A percentile compares a stretch with the other conserved stretches of the same genome.
Evolutionary conservation across 2,888 invertebrate species (phyloP).

Genomic region (Campaea margaritaria): DNA sequence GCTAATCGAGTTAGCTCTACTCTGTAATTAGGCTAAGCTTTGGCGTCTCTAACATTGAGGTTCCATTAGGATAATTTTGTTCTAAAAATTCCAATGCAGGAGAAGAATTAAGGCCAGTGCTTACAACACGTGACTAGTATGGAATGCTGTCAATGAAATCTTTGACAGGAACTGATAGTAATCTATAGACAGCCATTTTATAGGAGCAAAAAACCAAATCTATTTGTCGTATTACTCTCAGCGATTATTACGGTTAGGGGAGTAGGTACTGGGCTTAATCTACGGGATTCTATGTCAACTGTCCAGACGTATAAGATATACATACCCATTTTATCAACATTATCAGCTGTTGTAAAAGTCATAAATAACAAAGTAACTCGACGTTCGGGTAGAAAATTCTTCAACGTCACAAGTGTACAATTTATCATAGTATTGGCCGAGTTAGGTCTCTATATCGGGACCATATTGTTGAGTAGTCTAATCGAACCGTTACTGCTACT

Average conservation of each 20-base stretch:
- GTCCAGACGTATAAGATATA: constrained; percentile 29
- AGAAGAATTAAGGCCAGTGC: constrained; percentile 44
- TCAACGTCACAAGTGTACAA: constrained; percentile 20
- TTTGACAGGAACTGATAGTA: constrained; percentile 45
- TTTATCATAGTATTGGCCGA: too few relatives aligned
- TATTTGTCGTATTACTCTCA: constrained; percentile 48
- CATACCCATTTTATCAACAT: neutral
- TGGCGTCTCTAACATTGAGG: constrained; percentile 29
- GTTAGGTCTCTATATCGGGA: constrained; percentile 1
- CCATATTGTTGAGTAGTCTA: constrained; percentile 20
- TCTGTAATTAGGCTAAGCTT: constrained; percentile 43
- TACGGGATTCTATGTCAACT: constrained; percentile 52
- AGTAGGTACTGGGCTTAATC: constrained; percentile 60
- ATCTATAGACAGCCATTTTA: constrained; percentile 41
- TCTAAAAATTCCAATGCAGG: constrained; percentile 32
- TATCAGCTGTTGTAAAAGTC: too few relatives aligned
- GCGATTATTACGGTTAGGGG: constrained; percentile 57
- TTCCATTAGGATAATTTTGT: constrained; percentile 36
- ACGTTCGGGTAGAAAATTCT: neutral
- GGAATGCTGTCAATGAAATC: constrained; percentile 47
- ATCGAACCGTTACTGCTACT: constrained; percentile 20
- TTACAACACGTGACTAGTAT: constrained; percentile 45
- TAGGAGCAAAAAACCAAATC: constrained; percentile 49
- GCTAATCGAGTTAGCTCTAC: constrained; percentile 37
- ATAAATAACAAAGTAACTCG: too few relatives aligned